phyloP scores from a whole-genome alignment of 2,888 invertebrate genomes.

The Lepas anatifera region DNA sequence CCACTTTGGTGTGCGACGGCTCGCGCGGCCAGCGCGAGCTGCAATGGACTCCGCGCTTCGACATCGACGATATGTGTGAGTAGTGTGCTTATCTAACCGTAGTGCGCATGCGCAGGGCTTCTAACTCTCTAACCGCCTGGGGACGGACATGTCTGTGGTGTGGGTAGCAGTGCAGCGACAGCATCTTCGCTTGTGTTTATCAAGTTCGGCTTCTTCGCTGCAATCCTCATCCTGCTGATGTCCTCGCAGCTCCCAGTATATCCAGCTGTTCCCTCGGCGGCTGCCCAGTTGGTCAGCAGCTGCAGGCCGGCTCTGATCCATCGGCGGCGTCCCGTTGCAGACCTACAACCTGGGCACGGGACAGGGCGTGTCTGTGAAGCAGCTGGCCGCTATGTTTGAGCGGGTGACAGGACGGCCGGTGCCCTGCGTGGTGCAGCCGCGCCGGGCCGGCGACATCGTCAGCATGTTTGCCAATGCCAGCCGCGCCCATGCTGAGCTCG shows the following conservation, averaged over 20 bases:
- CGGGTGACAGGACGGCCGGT: conserved; percentile 41
- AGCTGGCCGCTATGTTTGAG: conserved; percentile 44
- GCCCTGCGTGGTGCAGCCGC: conserved; percentile 34
- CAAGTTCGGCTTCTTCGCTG: no score
- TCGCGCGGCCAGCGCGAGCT: conserved; percentile 28
- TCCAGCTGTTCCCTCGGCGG: no score
- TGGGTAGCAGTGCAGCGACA: no score
- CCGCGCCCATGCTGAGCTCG: conserved; percentile 28
- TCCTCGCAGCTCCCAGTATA: no score
- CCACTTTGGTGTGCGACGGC: conserved; percentile 30
- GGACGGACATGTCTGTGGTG: no score
- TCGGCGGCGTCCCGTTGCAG: conserved; percentile 28
- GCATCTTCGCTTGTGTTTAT: no score
- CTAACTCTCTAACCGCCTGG: no score
- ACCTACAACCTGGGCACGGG: conserved; percentile 46
- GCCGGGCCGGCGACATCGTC: conserved; percentile 43
- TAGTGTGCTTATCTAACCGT: no score
- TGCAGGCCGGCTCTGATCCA: not conserved
- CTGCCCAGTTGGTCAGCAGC: no score
- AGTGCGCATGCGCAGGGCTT: no score
- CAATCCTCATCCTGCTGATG: no score
- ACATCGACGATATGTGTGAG: conserved; percentile 32
- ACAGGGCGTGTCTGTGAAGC: conserved; percentile 41
- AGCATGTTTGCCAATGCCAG: conserved; percentile 30
- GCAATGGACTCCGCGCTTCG: conserved; percentile 29